Evolutionary conservation across 2,113 vertebrate species (phyloP).

Genomic region (Passer montanus): DNA sequence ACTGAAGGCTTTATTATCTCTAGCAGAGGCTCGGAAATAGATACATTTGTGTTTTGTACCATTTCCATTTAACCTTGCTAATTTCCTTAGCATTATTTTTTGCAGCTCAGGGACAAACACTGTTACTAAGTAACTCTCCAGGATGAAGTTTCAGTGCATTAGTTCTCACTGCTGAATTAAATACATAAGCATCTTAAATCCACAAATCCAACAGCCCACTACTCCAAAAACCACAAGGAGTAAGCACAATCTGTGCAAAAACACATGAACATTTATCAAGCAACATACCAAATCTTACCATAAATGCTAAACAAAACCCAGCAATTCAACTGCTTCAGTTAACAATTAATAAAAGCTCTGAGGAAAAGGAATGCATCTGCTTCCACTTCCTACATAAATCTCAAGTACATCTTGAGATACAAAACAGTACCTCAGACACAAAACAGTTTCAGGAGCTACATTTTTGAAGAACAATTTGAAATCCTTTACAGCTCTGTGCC

Average conservation of each 20-base stretch:
- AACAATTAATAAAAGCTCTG: conserved; percentile 12
- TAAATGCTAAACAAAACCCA: background rate
- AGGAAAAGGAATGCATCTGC: background rate
- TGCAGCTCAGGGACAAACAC: background rate
- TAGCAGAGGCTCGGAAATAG: background rate
- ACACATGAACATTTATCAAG: background rate
- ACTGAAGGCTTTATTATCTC: background rate
- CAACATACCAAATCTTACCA: background rate
- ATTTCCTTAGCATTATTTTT: background rate
- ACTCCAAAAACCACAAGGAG: background rate
- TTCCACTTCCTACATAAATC: background rate
- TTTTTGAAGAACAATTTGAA: background rate
- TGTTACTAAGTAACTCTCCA: conserved; percentile 18
- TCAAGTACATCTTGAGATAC: background rate
- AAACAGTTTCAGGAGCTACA: background rate
- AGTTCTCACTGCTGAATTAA: background rate
- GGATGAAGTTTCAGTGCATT: background rate
- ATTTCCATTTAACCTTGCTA: background rate
- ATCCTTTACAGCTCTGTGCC: no score
- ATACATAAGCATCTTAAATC: background rate
- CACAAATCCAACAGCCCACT: background rate
- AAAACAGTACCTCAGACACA: background rate
- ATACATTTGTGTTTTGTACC: background rate
- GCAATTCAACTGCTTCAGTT: background rate
- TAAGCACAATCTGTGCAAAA: background rate